phyloP scores from a whole-genome alignment of 1,140 invertebrate genomes.

The Calycopis cecrops region DNA sequence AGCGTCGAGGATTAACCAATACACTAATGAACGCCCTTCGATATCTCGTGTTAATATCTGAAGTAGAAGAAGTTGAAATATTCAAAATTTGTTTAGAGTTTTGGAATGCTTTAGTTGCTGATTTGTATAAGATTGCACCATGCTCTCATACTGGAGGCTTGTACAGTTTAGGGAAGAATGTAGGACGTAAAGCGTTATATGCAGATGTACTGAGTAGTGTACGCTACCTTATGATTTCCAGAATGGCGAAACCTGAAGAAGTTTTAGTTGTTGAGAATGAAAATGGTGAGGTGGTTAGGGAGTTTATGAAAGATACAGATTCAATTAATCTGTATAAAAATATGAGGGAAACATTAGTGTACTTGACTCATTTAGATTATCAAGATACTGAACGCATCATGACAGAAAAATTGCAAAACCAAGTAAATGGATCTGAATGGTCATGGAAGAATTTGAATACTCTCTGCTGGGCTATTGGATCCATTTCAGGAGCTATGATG shows the following conservation, averaged over 20 bases:
- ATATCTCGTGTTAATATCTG: slow-evolving; percentile 97
- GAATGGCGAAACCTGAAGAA: slow-evolving; percentile 99
- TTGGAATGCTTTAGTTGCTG: slow-evolving; percentile 95
- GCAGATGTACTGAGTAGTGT: slow-evolving; percentile 90
- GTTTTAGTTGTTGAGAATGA: slow-evolving; percentile 99
- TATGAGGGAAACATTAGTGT: slow-evolving; percentile 99
- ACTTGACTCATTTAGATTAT: slow-evolving; percentile 99
- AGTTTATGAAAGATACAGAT: slow-evolving; percentile 99
- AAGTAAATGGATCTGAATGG: slow-evolving; percentile 99
- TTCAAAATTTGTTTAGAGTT: slow-evolving; percentile 99
- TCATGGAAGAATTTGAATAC: slow-evolving; percentile 99
- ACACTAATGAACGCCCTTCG: slow-evolving; percentile 89
- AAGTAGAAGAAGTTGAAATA: slow-evolving; percentile 99
- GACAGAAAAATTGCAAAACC: slow-evolving; percentile 99
- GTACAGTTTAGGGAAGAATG: slow-evolving; percentile 59
- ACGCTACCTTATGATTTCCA: slow-evolving; percentile 98
- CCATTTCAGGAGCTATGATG: slow-evolving; percentile 98
- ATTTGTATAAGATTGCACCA: slow-evolving; percentile 90
- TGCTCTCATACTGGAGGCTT: slow-evolving; percentile 65
- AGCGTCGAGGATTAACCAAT: slow-evolving; percentile 84
- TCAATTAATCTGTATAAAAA: slow-evolving; percentile 99
- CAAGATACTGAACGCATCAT: slow-evolving; percentile 98
- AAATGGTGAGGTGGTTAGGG: slow-evolving; percentile 98
- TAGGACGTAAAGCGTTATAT: slow-evolving; percentile 81
- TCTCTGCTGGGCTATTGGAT: slow-evolving; percentile 99